Base-by-base conservation (phyloP, 2,888 invertebrate genomes). In the Mellilla xanthometata region DNA sequence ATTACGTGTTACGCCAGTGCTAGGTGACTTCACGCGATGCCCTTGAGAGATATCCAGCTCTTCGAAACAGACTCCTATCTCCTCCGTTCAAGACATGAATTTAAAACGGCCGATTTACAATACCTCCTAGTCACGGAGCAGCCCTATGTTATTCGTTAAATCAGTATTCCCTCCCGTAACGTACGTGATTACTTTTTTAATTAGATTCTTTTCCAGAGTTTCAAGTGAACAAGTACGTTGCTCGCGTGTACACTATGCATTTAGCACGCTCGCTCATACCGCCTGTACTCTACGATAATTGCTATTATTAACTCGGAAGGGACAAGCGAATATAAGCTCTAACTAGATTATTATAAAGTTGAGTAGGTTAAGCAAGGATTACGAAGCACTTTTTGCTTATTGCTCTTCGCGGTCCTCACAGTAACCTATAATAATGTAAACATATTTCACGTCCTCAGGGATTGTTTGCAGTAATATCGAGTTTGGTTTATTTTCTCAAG, bases 201-300 rank as follows among this genome's bases (percentile, higher is more conserved):
- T 71, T 66, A 61, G 61, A 63, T 66, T 62, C 53, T 65, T 66
- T 65, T 60, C 58, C 53, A 43, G 48, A 44, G 46, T 53, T 64
- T 56, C 33, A 36, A 48, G 54, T 42, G 52, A 50, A 44, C 53
- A 52, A 56, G 55, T 59, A 58, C 56, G 44, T 24, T 49, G 56
- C 49, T 78, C 54, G 72, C 76, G 72, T 76, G 79, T 60, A 62
- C 61, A 56, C 60, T 65, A 59, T 66, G 60, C 68, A 74, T 78
- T 47, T 77, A 77, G 60, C 70, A 65, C 65, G 65, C 64, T 52
- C 64, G 64, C 65, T 63, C 60, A 60, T 64, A 60, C 52, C 46
- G 53, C 56, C n/a, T 62, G 13, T 64, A 60, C 60, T 68, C 60
- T 54, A 65, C 60, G 56, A 66, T 76, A 72, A 76, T 75, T 75